A percentile compares a stretch with the other conserved stretches of the same genome.
These are phyloP conservation scores for Drosophila yakuba DNA, from an alignment of 1,140 invertebrate species.

Conservation along the genomic window DNA sequence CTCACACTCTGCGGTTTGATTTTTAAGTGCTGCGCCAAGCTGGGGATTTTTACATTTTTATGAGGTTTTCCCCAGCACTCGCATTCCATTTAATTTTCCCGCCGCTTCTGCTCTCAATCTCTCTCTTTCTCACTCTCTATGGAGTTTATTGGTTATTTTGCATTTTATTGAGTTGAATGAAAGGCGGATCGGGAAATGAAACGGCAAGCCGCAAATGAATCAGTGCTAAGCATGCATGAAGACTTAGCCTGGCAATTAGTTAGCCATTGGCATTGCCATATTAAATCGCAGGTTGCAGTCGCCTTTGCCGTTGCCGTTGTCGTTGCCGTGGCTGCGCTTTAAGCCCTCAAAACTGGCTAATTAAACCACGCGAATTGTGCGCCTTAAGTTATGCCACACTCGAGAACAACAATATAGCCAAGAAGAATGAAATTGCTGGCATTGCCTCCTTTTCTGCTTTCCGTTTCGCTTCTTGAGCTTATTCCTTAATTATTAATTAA, in stretches of 20 bases:
- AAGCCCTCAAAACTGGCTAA: slow-evolving; percentile 50
- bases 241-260: slow-evolving; percentile 52
- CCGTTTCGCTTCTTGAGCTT: slow-evolving; percentile 60
- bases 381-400: slow-evolving; percentile 68
- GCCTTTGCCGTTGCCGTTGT: background rate
- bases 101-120: background rate
- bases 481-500: slow-evolving; percentile 82
- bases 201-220: slow-evolving; percentile 42
- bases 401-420: slow-evolving; percentile 32
- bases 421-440: slow-evolving; percentile 46
- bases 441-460: slow-evolving; percentile 29
- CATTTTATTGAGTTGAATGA: slow-evolving; percentile 72
- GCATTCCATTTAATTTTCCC: slow-evolving; percentile 38
- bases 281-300: slow-evolving; percentile 28
- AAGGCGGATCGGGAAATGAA: slow-evolving; percentile 8
- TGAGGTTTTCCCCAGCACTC: slow-evolving; percentile 57
- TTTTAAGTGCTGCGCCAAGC: slow-evolving; percentile 72
- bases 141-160: slow-evolving; percentile 54
- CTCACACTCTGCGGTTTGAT: slow-evolving; percentile 56
- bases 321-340: slow-evolving; percentile 40
- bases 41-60: slow-evolving; percentile 72
- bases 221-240: slow-evolving; percentile 20
- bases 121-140: too few species aligned
- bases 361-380: slow-evolving; percentile 63
- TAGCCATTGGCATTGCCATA: slow-evolving; percentile 55